Percentiles rank a stretch among this genome's conserved stretches.
phyloP scores from a whole-genome alignment of 2,888 invertebrate species.

The Kryphioiulus occultus region DNA sequence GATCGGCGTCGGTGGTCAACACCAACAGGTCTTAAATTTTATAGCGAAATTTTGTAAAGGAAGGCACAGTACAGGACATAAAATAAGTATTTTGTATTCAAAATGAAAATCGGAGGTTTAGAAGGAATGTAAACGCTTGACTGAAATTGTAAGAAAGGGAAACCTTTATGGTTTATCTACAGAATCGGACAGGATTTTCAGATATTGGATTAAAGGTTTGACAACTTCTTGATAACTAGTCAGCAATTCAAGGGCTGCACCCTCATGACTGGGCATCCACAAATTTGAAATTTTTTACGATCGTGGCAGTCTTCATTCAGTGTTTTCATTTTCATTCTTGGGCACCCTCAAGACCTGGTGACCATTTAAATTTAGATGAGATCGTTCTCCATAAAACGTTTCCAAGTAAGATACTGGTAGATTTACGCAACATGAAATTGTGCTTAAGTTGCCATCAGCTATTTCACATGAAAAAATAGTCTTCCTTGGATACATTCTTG shows the following conservation, averaged over 20 bases:
- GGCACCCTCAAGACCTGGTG: neutral
- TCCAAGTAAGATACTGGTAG: neutral
- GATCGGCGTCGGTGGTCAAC: neutral
- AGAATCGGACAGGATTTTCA: neutral
- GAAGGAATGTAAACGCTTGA: neutral
- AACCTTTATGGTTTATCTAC: neutral
- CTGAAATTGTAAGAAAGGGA: neutral
- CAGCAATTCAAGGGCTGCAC: neutral
- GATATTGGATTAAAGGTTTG: slow-evolving; percentile 4
- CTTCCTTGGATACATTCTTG: neutral
- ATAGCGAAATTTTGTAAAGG: neutral
- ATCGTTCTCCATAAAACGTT: neutral
- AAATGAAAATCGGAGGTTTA: neutral
- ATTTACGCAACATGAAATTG: neutral
- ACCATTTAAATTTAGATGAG: neutral
- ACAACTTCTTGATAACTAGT: neutral
- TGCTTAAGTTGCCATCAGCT: neutral
- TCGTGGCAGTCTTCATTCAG: neutral
- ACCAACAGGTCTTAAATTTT: neutral
- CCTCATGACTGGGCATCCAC: neutral
- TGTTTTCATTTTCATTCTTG: neutral
- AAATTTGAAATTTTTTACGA: neutral
- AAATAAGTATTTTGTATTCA: neutral
- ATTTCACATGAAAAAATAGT: neutral
- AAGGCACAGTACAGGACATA: neutral